Base-by-base conservation (phyloP, 2,888 invertebrate species). In the Syritta pipiens region DNA sequence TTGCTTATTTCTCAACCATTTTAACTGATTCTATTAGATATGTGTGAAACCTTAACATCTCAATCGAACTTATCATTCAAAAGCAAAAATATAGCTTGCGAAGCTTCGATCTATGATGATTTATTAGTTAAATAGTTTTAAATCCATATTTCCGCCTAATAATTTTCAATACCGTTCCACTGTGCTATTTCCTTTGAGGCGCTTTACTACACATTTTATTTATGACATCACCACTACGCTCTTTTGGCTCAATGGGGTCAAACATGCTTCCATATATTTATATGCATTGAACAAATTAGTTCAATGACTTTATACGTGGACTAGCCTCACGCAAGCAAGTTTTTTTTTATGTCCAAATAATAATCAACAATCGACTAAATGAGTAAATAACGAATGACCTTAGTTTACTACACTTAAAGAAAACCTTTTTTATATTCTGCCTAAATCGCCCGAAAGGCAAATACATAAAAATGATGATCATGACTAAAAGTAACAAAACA, bases 391-490 rank as follows among this genome's bases (percentile, higher is more conserved):
- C 37, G 57, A 77, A 71, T 71, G 71, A 37, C 37, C 63, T 53
- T 40, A 59, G 7, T 12, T 22, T 26, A 7, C 19, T 12, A 2
- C 2, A 7, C 12, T 30, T n/a, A n/a, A 49, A 62, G 62, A 32
- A 59, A 51, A 53, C 42, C 48, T 77, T 72, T 53, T 77, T 65
- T 37, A 48, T 60, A 60, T 59, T 71, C 24, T 48, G 44, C 28
- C 48, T 30, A 72, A 68, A 69, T 69, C 62, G 20, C 69, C 46
- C n/a, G 37, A 17, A 14, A 37, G 49, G 12, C 4, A 51, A 68
- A 72, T 63, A 65, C 72, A 77, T 72, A 72, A 59, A 71, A 77
- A 77, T 77, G 65, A 71, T 67, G 57, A 77, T 77, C 76, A 72
- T 65, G 60, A 77, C 65, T 77, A 59, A 44, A 20, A 77, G 63